These are phyloP conservation scores for Dryobotodes eremita DNA, from an alignment of 2,888 invertebrate species.

Conservation along the genomic window DNA sequence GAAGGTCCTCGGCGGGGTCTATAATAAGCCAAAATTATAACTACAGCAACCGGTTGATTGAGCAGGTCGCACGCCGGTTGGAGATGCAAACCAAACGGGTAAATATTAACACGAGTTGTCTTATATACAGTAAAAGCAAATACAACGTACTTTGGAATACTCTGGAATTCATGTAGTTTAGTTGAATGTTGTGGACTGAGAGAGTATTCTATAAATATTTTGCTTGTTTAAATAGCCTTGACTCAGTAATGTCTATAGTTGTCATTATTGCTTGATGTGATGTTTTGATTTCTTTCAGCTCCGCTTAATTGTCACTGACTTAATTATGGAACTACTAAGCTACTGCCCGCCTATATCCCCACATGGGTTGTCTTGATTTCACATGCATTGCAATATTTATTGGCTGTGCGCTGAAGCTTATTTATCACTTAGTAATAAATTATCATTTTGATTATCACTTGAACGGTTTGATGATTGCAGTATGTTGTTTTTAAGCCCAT, in stretches of 20 bases:
- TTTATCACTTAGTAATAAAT: too few species aligned
- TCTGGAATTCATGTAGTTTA: neutral
- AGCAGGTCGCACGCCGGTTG: constrained; percentile 79
- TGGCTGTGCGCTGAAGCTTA: neutral
- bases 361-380: too few species aligned
- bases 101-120: constrained; percentile 41
- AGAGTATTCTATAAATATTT: neutral
- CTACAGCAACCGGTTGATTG: constrained; percentile 72
- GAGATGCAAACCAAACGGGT: constrained; percentile 79
- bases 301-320: neutral
- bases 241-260: neutral
- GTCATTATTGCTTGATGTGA: too few species aligned
- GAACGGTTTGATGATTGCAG: neutral
- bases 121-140: neutral
- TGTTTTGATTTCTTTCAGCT: neutral
- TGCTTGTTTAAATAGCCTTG: neutral
- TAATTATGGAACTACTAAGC: neutral
- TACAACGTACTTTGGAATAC: neutral
- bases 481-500: neutral
- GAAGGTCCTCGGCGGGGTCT: constrained; percentile 67
- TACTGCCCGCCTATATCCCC: too few species aligned
- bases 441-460: too few species aligned
- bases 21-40: constrained; percentile 68
- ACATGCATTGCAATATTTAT: too few species aligned
- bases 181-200: neutral